Base-by-base conservation (phyloP, 2,888 invertebrate species). In the Mythimna loreyi region DNA sequence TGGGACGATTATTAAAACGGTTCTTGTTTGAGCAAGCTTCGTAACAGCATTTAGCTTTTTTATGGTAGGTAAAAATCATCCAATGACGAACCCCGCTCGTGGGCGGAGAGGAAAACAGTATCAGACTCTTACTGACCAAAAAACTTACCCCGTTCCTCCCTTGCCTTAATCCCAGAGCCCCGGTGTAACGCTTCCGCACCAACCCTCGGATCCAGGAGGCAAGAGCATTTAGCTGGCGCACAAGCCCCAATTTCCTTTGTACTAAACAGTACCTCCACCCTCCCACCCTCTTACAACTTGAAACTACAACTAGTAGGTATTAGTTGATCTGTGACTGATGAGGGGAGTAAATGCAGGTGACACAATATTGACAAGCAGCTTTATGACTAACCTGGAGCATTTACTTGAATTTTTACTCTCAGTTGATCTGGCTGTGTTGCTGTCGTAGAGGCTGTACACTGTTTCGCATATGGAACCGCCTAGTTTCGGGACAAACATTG, bases 351-450 rank as follows among this genome's bases (percentile, higher is more conserved):
- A 57, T 9, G 36, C 67, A 66, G 52, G 67, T 52, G 28, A 45
- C 23, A 19, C 43, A 50, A n/a, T 75, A 50, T 56, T 75, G 56
- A 16, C 71, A 71, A 66, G 21, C 23, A 3, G 19, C 11, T 57
- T 56, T 74, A 50, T 43, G 56, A 65, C 33, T 33, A n/a, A n/a
- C 47, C 3, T 36, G 9, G 16, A 55, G 36, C 36, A 47, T 21
- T 49, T n/a, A 25, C 25, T 49, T 45, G 13, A 16, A 63, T 43
- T 57, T n/a, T 49, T 36, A 74, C 49, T 50, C 33, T 45, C 36
- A 16, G 55, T 33, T 33, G 50, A 74, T 21, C 43, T 65, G 19
- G n/a, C 33, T 50, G 56, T 45, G 43, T 43, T 47, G 9, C 45
- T n/a, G 50, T 65, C 49, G 28, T 16, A 5, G 9, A 28, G 50